phyloP scores from a whole-genome alignment of 2,888 invertebrate genomes.

The Dendrolimus houi region DNA sequence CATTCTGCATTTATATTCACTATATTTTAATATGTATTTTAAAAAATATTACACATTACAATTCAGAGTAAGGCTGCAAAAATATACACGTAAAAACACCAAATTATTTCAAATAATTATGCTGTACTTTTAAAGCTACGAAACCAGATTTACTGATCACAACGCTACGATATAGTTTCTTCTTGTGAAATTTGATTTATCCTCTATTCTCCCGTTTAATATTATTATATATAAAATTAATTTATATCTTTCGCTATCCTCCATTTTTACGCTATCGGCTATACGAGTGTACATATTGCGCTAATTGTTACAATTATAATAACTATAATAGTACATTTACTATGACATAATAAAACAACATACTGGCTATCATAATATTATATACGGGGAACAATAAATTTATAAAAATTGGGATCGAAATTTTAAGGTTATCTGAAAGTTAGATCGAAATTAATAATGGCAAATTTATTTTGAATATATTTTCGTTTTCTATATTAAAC shows the following conservation, averaged over 20 bases:
- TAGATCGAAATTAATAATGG: not conserved
- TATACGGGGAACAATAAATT: constrained; percentile 63
- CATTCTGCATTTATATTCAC: too few relatives aligned
- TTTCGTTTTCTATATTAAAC: too few relatives aligned
- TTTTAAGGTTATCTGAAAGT: not conserved
- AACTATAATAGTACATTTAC: not conserved
- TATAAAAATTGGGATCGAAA: constrained; percentile 4
- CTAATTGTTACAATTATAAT: constrained; percentile 10
- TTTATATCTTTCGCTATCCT: constrained; percentile 13
- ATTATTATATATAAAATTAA: not conserved
- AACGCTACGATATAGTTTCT: not conserved
- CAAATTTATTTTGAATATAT: too few relatives aligned
- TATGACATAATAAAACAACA: constrained; percentile 10
- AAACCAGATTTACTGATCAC: too few relatives aligned
- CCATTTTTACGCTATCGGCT: constrained; percentile 30
- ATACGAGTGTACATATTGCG: constrained; percentile 12
- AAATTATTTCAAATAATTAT: too few relatives aligned
- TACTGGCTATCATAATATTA: constrained; percentile 40
- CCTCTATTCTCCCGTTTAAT: not conserved
- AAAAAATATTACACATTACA: too few relatives aligned
- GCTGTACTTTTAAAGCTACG: too few relatives aligned
- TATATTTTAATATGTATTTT: too few relatives aligned
- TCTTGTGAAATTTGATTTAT: constrained; percentile 6
- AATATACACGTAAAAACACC: too few relatives aligned
- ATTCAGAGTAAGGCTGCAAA: too few relatives aligned